Evolutionary conservation across 2,888 invertebrate genomes (phyloP).

Genomic region (Drosophila prolongata): DNA sequence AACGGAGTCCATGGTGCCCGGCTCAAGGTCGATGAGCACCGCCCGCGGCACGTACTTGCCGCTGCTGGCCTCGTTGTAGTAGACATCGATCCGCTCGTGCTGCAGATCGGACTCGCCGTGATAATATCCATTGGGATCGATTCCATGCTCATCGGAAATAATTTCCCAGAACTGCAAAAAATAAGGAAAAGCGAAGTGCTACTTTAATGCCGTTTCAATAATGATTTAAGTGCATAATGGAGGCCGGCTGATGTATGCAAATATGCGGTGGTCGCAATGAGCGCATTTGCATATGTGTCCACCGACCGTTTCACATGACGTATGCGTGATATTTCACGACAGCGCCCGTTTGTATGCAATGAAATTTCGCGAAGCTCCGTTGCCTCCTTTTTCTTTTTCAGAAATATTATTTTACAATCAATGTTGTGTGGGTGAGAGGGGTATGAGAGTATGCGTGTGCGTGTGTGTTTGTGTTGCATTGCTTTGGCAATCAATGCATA

Average conservation of each 20-base stretch:
- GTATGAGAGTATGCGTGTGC: conserved; percentile 7
- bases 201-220: conserved; percentile 20
- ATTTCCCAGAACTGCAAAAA: conserved; percentile 89
- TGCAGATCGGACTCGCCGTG: conserved; percentile 90
- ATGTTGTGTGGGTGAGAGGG: conserved; percentile 44
- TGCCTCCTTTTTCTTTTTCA: conserved; percentile 35
- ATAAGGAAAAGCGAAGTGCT: conserved; percentile 17
- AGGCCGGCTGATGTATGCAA: conserved; percentile 30
- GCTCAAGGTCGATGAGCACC: conserved; percentile 94
- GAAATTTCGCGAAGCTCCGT: conserved; percentile 32
- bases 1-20: conserved; percentile 95
- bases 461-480: conserved; percentile 62
- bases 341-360: conserved; percentile 39
- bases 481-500: conserved; percentile 81
- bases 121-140: conserved; percentile 90
- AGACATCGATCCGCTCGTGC: conserved; percentile 91
- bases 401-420: conserved; percentile 77
- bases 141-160: conserved; percentile 92
- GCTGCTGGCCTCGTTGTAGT: conserved; percentile 90
- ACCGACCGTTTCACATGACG: conserved; percentile 22
- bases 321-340: conserved; percentile 48
- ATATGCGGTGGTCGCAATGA: conserved; percentile 26
- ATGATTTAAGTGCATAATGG: conserved; percentile 31
- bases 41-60: conserved; percentile 93
- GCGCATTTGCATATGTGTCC: conserved; percentile 27